Evolutionary conservation across 2,797 vertebrate species (phyloP).

Genomic region (Enteromius fasciolatus): DNA sequence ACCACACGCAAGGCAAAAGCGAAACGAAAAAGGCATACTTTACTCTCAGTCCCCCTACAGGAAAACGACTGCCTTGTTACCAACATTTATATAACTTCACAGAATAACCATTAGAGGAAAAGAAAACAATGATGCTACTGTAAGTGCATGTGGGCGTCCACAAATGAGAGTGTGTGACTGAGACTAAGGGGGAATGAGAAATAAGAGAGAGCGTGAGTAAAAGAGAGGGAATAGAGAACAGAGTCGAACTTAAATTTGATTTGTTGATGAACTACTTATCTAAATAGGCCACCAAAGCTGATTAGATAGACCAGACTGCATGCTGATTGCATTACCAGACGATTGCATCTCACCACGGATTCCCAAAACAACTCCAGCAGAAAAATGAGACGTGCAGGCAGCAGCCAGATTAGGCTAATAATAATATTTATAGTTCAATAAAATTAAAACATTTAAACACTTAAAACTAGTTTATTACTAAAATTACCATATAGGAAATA

Average conservation of each 20-base stretch:
- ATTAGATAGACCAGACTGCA: slow-evolving; percentile 21
- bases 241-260: slow-evolving; percentile 30
- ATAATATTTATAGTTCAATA: slow-evolving; percentile 3
- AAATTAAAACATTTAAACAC: not conserved
- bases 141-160: slow-evolving; percentile 31
- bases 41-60: slow-evolving; percentile 18
- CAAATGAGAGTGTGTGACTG: slow-evolving; percentile 18
- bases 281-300: slow-evolving; percentile 36
- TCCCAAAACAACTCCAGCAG: slow-evolving; percentile 31
- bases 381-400: slow-evolving; percentile 21
- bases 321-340: slow-evolving; percentile 32
- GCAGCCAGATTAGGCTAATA: slow-evolving; percentile 13
- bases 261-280: slow-evolving; percentile 45
- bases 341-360: slow-evolving; percentile 17
- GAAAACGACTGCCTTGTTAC: slow-evolving; percentile 25
- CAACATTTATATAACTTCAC: slow-evolving; percentile 9
- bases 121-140: slow-evolving; percentile 34
- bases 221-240: not conserved
- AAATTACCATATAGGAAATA: not conserved
- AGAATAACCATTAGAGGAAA: slow-evolving; percentile 6
- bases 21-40: slow-evolving; percentile 40
- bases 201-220: not conserved
- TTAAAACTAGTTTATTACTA: not conserved
- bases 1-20: slow-evolving; percentile 48
- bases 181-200: slow-evolving; percentile 55